Percentiles rank a stretch among this genome's conserved stretches.
phyloP scores from a whole-genome alignment of 2,113 vertebrate species.

The Zootoca vivipara region DNA sequence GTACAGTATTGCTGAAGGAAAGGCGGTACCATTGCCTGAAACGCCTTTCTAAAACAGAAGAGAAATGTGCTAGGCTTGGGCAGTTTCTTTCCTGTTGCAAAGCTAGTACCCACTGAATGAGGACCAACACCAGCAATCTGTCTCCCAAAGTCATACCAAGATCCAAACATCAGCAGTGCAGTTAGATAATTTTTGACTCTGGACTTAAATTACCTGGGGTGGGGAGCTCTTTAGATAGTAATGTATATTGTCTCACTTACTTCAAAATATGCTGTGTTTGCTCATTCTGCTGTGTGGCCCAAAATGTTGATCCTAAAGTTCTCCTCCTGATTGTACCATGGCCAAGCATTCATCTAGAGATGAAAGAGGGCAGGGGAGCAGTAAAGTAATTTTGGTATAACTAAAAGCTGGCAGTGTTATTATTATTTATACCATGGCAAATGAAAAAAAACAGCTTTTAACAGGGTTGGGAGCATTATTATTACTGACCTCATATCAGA shows the following conservation, averaged over 20 bases:
- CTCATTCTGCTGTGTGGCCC: no score
- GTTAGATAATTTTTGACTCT: no score
- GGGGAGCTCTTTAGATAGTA: no score
- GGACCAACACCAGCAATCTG: background rate
- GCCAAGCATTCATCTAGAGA: background rate
- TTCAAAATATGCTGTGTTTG: no score
- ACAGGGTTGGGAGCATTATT: background rate
- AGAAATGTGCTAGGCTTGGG: background rate
- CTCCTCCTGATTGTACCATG: no score
- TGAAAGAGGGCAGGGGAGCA: background rate
- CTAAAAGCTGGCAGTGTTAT: background rate
- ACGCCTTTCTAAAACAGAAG: background rate
- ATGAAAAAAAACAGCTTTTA: background rate
- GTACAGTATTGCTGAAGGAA: background rate
- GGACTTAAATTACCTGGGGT: no score
- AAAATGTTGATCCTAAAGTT: no score
- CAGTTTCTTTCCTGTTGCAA: background rate
- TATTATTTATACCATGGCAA: background rate
- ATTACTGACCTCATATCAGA: background rate
- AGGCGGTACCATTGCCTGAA: background rate
- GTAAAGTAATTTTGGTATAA: background rate
- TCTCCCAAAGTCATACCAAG: background rate
- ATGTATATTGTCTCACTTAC: no score
- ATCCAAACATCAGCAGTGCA: background rate
- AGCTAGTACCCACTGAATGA: background rate